Evolutionary conservation across 53 echinoderm and acorn worm genomes (phyloP), one percentile per base, ranked within the genome.

Genomic region (Holothuria leucospilota): DNA sequence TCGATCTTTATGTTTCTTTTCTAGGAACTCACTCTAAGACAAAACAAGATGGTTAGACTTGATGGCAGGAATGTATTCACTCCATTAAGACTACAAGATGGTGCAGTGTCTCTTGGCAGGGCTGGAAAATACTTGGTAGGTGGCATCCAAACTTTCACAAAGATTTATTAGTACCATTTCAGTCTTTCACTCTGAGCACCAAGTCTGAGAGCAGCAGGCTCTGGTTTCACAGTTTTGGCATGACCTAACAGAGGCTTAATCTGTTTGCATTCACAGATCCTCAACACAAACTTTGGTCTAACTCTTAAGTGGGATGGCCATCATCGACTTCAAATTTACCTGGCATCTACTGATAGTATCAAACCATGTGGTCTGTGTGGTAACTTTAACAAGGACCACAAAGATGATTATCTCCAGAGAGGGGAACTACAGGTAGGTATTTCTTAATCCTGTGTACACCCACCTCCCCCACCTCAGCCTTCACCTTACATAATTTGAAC

Each of bases 111-210:
- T 16, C 23, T 86, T 27, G 59, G 75, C 14, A 39, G 59, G 27
- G 74, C 65, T 59, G 86, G 86, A 49, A 59, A 56, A 23, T 73
- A 86, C 46, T 29, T 86, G 86, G 86, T 86, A 60, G 38, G 86
- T 61, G 13, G 14, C 77, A 56, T 52, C 11, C 0, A 16, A 56
- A 56, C 15, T 56, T 56, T 68, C 15, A 68, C 29, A 30, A 20
- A 68, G 38, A 68, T 68, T 68, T 15, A 12, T 68, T 68, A 15
- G 5, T 13, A 13, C 46, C 6, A 7, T 11, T 9, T 46, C 11
- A 46, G 46, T 46, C 11, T 5, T 7, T 11, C 8, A 46, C 46
- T 5, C 11, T 4, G 46, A 46, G 8, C 3, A 46, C 0, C 46
- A 46, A 34, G 34, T 34, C 34, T 34, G 34, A 34, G 3, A 34